phyloP scores from a whole-genome alignment of 2,797 vertebrate species.

The Remorina albescens region DNA sequence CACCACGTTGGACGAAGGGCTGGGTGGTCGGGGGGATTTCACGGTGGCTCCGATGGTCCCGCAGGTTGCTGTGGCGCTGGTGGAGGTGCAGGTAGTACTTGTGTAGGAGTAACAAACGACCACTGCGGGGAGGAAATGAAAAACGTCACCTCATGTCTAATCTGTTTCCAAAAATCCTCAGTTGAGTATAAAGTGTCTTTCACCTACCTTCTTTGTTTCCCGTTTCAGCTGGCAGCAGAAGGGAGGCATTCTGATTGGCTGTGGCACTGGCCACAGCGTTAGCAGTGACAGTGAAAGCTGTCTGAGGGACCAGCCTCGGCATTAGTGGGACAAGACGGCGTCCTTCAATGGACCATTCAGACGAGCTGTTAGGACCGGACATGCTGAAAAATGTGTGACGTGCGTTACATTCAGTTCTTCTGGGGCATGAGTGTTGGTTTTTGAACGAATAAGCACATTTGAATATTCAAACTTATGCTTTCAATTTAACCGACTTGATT shows the following conservation, averaged over 20 bases:
- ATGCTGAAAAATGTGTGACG: conserved; percentile 84
- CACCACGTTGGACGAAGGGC: conserved; percentile 96
- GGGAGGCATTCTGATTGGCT: conserved; percentile 93
- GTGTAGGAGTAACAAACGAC: conserved; percentile 99
- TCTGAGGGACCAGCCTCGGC: conserved; percentile 97
- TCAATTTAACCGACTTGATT: no score
- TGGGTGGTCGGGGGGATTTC: conserved; percentile 94
- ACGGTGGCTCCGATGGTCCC: conserved; percentile 88
- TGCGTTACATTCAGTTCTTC: not conserved
- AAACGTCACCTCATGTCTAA: not conserved
- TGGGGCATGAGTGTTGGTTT: no score
- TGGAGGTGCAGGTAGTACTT: conserved; percentile 94
- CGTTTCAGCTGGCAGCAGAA: conserved; percentile 93
- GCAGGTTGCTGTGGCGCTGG: conserved; percentile 89
- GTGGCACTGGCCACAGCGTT: conserved; percentile 95
- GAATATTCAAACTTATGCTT: no score
- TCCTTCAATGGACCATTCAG: conserved; percentile 98
- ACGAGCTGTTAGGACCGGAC: conserved; percentile 98
- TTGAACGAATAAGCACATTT: no score
- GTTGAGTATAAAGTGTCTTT: fast-evolving
- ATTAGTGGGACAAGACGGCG: conserved; percentile 96
- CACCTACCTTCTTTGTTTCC: conserved; percentile 96
- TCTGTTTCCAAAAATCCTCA: not conserved
- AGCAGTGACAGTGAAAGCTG: conserved; percentile 95
- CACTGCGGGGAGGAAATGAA: conserved; percentile 84